A percentile compares a stretch with the other conserved stretches of the same genome.
phyloP scores from a whole-genome alignment of 2,888 invertebrate species.

The Chloroclysta siterata region DNA sequence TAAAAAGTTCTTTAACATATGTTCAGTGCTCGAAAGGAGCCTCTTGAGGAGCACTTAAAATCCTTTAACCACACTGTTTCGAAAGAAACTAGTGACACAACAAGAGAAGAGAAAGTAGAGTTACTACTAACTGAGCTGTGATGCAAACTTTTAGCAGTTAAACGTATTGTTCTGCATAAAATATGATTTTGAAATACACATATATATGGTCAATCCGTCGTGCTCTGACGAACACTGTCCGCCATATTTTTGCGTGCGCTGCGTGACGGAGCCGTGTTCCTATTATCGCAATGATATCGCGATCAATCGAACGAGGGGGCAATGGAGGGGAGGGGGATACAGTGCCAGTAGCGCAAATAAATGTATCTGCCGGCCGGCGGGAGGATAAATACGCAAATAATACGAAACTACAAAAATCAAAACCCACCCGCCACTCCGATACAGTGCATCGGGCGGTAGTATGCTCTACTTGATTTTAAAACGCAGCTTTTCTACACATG shows the following conservation, averaged over 20 bases:
- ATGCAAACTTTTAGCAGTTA: too few relatives aligned
- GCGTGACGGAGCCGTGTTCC: constrained; percentile 72
- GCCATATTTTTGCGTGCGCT: constrained; percentile 68
- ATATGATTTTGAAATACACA: constrained; percentile 23
- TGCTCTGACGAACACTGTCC: constrained; percentile 53
- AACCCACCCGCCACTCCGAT: constrained; percentile 81
- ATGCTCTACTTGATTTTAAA: constrained; percentile 60
- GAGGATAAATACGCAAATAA: constrained; percentile 79
- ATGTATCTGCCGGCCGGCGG: constrained; percentile 82
- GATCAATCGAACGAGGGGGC: constrained; percentile 79
- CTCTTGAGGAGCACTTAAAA: too few relatives aligned
- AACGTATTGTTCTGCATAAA: too few relatives aligned
- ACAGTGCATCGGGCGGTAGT: constrained; percentile 48
- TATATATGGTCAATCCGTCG: constrained; percentile 40
- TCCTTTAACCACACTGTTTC: too few relatives aligned
- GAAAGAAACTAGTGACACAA: too few relatives aligned
- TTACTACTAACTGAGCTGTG: too few relatives aligned
- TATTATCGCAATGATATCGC: constrained; percentile 85
- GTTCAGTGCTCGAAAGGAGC: too few relatives aligned
- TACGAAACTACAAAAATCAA: constrained; percentile 86
- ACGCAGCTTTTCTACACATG: too few relatives aligned
- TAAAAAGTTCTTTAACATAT: too few relatives aligned
- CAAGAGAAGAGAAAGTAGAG: too few relatives aligned
- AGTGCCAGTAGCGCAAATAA: constrained; percentile 82
- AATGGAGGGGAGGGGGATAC: constrained; percentile 49